Conservation (phyloP, 2,888 invertebrate genomes). For the Galerucella calmariensis region DNA sequence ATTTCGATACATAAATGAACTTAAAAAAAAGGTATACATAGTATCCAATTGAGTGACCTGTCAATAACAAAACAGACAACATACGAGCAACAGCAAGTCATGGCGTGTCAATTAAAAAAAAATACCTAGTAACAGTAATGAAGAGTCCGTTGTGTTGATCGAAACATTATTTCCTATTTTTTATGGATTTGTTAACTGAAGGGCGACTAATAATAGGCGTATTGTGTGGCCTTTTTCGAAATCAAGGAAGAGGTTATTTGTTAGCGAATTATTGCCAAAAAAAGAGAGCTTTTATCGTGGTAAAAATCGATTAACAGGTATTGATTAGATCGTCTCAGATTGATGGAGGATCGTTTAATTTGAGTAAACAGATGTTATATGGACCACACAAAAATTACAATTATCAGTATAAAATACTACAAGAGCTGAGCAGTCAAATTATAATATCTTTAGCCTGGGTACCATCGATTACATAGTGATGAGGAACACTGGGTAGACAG, state of each 20-base stretch:
- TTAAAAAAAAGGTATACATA: neutral
- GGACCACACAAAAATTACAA: neutral
- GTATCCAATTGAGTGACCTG: constrained; percentile 26
- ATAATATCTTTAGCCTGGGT: too few relatives aligned
- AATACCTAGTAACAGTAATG: constrained; percentile 37
- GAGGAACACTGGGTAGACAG: too few relatives aligned
- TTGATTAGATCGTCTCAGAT: constrained; percentile 25
- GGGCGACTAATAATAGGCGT: constrained; percentile 20
- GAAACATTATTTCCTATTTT: constrained; percentile 35
- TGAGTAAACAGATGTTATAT: constrained; percentile 14
- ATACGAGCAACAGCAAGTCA: constrained; percentile 40
- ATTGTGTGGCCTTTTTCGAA: constrained; percentile 38
- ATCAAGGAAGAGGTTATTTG: constrained; percentile 37
- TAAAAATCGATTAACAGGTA: constrained; percentile 47
- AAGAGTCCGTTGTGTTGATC: constrained; percentile 32
- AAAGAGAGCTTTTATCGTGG: constrained; percentile 44
- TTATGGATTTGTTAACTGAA: constrained; percentile 30
- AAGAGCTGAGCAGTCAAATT: too few relatives aligned
- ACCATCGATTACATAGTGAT: too few relatives aligned
- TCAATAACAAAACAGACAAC: constrained; percentile 32
- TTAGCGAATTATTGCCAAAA: constrained; percentile 50
- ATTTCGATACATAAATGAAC: neutral
- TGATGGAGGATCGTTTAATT: constrained; percentile 42
- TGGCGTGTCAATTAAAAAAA: constrained; percentile 43
- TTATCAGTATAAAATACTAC: too few relatives aligned